Percentiles rank a stretch among this genome's conserved stretches.
Conservation (phyloP, 2,888 invertebrate genomes). For the Aleiodes testaceus region DNA sequence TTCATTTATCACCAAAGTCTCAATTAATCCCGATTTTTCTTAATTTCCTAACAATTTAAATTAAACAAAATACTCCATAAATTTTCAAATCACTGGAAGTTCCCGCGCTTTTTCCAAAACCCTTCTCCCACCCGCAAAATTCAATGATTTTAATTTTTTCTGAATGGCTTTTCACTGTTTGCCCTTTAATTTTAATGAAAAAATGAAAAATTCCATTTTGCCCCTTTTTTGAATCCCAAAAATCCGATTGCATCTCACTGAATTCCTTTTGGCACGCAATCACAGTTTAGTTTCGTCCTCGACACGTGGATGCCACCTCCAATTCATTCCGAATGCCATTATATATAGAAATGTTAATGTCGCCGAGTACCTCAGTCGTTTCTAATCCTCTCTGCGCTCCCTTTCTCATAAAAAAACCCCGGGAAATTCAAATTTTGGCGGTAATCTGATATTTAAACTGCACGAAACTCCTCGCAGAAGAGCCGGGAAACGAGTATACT, state of each 20-base stretch:
- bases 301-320: conserved; percentile 36
- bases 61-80: too few species aligned
- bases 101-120: too few species aligned
- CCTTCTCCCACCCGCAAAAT: too few species aligned
- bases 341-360: conserved; percentile 26
- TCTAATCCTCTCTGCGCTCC: conserved; percentile 8
- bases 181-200: too few species aligned
- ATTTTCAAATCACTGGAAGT: too few species aligned
- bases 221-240: too few species aligned
- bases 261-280: conserved; percentile 30
- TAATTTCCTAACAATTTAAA: too few species aligned
- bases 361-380: conserved; percentile 26
- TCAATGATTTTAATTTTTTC: too few species aligned
- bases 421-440: not conserved
- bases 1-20: not conserved
- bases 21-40: too few species aligned
- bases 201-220: conserved; percentile 7
- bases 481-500: not conserved
- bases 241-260: conserved; percentile 8
- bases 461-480: not conserved
- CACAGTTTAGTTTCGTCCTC: conserved; percentile 38
- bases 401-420: not conserved
- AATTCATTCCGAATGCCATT: conserved; percentile 29
- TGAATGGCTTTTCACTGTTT: too few species aligned
- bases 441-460: not conserved